Evolutionary conservation across 1,140 invertebrate species (phyloP), one percentile per base, ranked within the genome.

Genomic region (Neuroterus valhalla): DNA sequence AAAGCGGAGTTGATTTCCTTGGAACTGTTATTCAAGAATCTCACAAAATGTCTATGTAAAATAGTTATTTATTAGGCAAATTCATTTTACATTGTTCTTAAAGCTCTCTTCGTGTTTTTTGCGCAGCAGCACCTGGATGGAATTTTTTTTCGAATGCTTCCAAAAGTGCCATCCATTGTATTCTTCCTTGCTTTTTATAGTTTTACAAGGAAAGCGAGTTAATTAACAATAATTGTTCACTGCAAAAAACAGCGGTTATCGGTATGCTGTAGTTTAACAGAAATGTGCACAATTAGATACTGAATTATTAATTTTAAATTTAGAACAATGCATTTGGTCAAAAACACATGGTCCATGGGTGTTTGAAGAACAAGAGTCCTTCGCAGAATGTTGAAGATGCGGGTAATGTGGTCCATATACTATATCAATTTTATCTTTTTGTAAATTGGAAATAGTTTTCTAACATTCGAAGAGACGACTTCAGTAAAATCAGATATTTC

Each of bases 11-110:
- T 50, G n/a, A 50, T 50, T 50, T n/a, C 21, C 21, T 50, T 50
- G 12, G 19, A 50, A 19, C 15, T 19, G 17, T 50, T 50, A 50
- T 17, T 17, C n/a, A 50, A 50, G 21, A 50, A 17, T 19, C 48
- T 50, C 48, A 50, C 17, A 17, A 50, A 17, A 50, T 50, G n/a
- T 21, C 48, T 19, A 50, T 50, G 48, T 17, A 50, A 50, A 50
- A 38, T 38, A 38, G 3, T 38, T 38, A 19, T 50, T 50, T 50
- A 21, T 10, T 50, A 50, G 48, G 10, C 19, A 50, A 21, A 21
- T 1, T 50, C 8, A 10, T 50, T 50, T 50, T 50, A 17, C 17
- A 50, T 50, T 50, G 17, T 19, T 19, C 21, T 50, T 50, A 50
- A 21, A 50, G 12, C 48, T 50, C 48, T 50, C 21, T 50, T 19